phyloP scores from a whole-genome alignment of 2,888 invertebrate genomes.

The Timema cristinae region DNA sequence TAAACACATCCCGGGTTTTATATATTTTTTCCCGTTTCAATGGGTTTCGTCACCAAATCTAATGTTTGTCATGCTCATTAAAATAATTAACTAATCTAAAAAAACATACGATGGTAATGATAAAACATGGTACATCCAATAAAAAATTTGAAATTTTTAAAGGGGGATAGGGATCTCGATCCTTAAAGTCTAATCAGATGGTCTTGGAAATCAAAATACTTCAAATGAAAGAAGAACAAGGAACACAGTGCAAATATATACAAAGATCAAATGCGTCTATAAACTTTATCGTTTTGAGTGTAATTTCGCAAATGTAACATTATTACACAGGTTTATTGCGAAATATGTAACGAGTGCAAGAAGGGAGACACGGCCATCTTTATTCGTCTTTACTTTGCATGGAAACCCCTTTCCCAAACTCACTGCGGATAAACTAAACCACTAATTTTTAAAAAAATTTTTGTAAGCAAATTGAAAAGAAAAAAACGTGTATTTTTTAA shows the following conservation, averaged over 20 bases:
- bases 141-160: background rate
- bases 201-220: background rate
- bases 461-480: constrained; percentile 17
- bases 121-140: background rate
- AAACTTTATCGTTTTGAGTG: background rate
- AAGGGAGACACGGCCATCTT: constrained; percentile 33
- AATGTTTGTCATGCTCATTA: no score
- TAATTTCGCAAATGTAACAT: background rate
- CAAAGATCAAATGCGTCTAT: no score
- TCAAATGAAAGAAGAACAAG: no score
- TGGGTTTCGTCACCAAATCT: no score
- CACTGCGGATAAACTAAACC: no score
- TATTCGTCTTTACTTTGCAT: constrained; percentile 31
- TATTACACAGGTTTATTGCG: background rate
- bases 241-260: no score
- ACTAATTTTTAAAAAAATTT: background rate
- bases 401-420: background rate
- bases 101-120: background rate
- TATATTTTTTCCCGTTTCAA: no score
- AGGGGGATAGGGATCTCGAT: background rate
- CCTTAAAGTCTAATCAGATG: constrained; percentile 8
- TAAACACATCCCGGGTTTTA: no score
- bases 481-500: constrained; percentile 18
- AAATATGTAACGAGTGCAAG: no score
- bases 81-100: no score